These are phyloP conservation scores for Lymantria monacha DNA, from an alignment of 2,888 invertebrate genomes.

Conservation along the genomic window DNA sequence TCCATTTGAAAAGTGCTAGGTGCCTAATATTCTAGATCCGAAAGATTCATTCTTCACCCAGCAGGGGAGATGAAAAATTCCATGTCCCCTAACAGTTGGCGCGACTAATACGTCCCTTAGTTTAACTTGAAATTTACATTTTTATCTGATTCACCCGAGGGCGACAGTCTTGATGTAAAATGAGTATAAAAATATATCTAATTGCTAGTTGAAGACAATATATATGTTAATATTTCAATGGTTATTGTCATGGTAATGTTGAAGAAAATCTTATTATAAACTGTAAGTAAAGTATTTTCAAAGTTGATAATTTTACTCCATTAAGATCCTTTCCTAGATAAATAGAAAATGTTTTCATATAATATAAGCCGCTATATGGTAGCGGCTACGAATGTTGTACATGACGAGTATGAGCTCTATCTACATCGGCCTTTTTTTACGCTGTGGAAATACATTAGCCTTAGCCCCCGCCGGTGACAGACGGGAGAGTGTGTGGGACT, in stretches of 20 bases:
- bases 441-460: too few relatives aligned
- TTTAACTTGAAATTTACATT: conserved; percentile 56
- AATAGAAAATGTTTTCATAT: too few relatives aligned
- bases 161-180: conserved; percentile 61
- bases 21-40: conserved; percentile 42
- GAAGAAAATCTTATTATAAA: neutral
- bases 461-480: too few relatives aligned
- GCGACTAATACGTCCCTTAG: conserved; percentile 45
- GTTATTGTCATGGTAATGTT: conserved; percentile 45
- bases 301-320: too few relatives aligned
- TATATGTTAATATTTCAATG: conserved; percentile 62
- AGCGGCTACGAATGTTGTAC: too few relatives aligned
- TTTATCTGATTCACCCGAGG: conserved; percentile 46
- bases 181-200: conserved; percentile 56
- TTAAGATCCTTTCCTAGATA: too few relatives aligned
- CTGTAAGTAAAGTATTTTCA: too few relatives aligned
- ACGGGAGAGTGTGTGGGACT: too few relatives aligned
- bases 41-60: conserved; percentile 59
- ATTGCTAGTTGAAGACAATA: conserved; percentile 59
- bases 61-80: conserved; percentile 53
- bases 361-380: too few relatives aligned
- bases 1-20: conserved; percentile 27
- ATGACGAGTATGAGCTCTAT: too few relatives aligned
- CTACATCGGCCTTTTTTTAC: too few relatives aligned
- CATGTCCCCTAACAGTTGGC: conserved; percentile 42